Base-by-base conservation (phyloP, 2,888 invertebrate species). In the Yponomeuta plumbellus region DNA sequence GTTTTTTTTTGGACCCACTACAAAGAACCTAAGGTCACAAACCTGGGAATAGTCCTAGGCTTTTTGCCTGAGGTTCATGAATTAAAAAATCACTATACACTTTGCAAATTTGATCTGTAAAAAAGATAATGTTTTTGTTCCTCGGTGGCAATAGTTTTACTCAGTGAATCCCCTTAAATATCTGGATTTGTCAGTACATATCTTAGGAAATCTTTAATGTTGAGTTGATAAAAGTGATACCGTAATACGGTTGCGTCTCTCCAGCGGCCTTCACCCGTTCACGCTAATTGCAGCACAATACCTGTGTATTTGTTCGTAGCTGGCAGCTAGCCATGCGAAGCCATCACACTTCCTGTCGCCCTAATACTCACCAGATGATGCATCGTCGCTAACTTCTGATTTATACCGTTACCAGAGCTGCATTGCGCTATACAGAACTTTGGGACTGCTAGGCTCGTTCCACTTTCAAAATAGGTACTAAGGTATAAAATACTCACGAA, bases 241-340 rank as follows among this genome's bases (percentile, higher is more conserved):
- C 44, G 44, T 52, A 1, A 52, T 52, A 52, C 44, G 21, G 23
- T 63, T 63, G 63, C 63, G 22, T 63, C 63, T 63, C 21, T 26
- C 22, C 61, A 44, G 59, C 64, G 64, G 39, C 67, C 67, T 67
- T 64, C 67, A 67, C 67, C 67, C 44, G 57, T 63, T 66, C 66
- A 39, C 40, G 63, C 64, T 64, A 67, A 67, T 67, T 58, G 40
- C 64, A 67, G 63, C 40, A 59, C 57, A 64, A 64, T 56, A 34
- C 64, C 67, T 61, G 44, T 40, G 61, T 65, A 44, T 63, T 61
- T 61, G 61, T 65, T 65, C 34, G 59, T 20, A 40, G 40, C 52
- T 67, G 64, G 64, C 67, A 20, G 22, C 22, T n/a, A 40, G 64
- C 61, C 65, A 64, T 23, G 40, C 67, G n/a, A n/a, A 67, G 67